phyloP scores from a whole-genome alignment of 2,797 vertebrate genomes.

The Carapus acus region DNA sequence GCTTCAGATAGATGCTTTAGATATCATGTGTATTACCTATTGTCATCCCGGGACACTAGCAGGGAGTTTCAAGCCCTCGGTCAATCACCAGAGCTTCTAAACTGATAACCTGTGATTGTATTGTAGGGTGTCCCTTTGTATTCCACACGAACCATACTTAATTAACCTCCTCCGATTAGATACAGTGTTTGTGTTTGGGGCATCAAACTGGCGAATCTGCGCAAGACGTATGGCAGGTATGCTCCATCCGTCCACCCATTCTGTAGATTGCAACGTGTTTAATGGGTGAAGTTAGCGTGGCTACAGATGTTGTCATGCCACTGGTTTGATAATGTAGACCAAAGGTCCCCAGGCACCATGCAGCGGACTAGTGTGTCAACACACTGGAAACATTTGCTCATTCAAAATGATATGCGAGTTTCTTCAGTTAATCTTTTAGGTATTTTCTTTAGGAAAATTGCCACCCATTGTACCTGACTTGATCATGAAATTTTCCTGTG shows the following conservation, averaged over 20 bases:
- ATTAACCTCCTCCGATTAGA: constrained; percentile 85
- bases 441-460: no score
- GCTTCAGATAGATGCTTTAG: constrained; percentile 20
- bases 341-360: no score
- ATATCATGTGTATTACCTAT: constrained; percentile 38
- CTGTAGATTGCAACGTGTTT: constrained; percentile 23
- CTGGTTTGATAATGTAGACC: no score
- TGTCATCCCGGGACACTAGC: constrained; percentile 27
- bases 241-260: constrained; percentile 56
- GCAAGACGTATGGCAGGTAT: constrained; percentile 79
- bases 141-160: constrained; percentile 84
- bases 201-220: constrained; percentile 78
- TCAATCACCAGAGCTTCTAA: constrained; percentile 25
- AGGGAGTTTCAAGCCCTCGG: constrained; percentile 1
- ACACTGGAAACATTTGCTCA: no score
- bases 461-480: no score
- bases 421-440: no score
- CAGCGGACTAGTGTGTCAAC: no score
- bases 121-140: constrained; percentile 75
- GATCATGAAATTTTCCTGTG: no score
- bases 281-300: constrained; percentile 20
- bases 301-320: constrained; percentile 32
- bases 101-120: constrained; percentile 32
- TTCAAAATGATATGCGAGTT: no score
- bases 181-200: constrained; percentile 84